Percentiles rank a stretch among this genome's conserved stretches.
Conservation (phyloP, 1,140 invertebrate genomes). For the Euura lappo region DNA sequence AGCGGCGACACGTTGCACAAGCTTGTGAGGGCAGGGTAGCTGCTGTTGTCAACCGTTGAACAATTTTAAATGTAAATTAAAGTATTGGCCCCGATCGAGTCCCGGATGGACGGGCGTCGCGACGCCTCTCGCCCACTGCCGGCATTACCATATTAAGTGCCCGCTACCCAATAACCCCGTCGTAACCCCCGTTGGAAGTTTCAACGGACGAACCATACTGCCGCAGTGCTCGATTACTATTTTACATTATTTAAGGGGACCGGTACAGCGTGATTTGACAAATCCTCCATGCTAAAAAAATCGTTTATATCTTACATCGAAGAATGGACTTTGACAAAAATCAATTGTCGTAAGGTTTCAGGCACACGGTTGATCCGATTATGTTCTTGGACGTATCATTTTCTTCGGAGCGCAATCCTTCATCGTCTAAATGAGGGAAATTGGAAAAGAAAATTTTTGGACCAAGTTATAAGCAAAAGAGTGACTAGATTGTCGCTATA, state of each 20-base stretch:
- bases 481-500: no score
- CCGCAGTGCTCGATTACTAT: neutral
- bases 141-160: slow-evolving; percentile 60
- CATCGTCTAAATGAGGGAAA: no score
- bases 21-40: slow-evolving; percentile 26
- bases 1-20: neutral
- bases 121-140: slow-evolving; percentile 24
- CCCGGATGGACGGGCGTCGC: slow-evolving; percentile 25
- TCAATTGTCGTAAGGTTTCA: no score
- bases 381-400: no score
- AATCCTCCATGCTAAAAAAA: neutral
- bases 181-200: slow-evolving; percentile 9
- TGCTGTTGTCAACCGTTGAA: slow-evolving; percentile 54
- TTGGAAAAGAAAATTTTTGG: no score
- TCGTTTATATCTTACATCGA: neutral
- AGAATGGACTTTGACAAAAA: no score
- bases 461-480: no score
- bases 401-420: no score
- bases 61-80: slow-evolving; percentile 62
- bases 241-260: neutral
- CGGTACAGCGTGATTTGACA: neutral
- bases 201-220: neutral
- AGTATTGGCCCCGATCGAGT: slow-evolving; percentile 49
- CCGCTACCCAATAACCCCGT: slow-evolving; percentile 56
- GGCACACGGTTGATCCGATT: no score